Base-by-base conservation (phyloP, 2,888 invertebrate genomes). In the Luperina testacea region DNA sequence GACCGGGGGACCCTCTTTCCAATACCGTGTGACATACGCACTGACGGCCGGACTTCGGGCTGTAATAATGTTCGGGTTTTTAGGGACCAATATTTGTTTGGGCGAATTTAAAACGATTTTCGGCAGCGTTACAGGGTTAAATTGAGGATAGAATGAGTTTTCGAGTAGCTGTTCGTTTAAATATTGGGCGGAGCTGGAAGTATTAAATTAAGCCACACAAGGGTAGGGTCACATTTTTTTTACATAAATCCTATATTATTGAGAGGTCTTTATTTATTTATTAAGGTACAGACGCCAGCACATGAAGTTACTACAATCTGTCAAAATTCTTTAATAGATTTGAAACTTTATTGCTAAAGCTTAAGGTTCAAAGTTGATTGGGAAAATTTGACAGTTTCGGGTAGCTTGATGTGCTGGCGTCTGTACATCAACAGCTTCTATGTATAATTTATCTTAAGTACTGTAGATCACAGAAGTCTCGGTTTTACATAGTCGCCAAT, bases 1-100 rank as follows among this genome's bases (percentile, higher is more conserved):
- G 88, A 80, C 42, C 45, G 6, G 65, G 45, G 45, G 45, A 89
- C 89, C 89, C 89, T 87, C 81, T 80, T 89, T 82, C 67, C 63
- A 75, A 77, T 57, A 57, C 59, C 72, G 57, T 72, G 77, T 80
- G 80, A 80, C 84, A 83, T 53, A 67, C 71, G 69, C 71, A 86
- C 78, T 88, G 89, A 83, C 86, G 86, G 81, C 74, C 64, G 69
- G 77, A 76, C 75, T 82, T 83, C 13, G 70, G 77, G 42, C 79
- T 65, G 80, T 75, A 75, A 85, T 85, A 84, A 78, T 82, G 61
- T 72, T 61, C 73, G 42, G 68, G 72, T 68, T 84, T 87, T 86
- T 85, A 72, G 68, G 79, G 69, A 48, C 64, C 82, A 79, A 85
- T 85, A 82, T 82, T 85, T 82, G 70, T 79, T 85, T 79, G 63